These are phyloP conservation scores for Rhynchopsitta pachyrhyncha DNA, from an alignment of 2,113 vertebrate species.

Conservation along the genomic window DNA sequence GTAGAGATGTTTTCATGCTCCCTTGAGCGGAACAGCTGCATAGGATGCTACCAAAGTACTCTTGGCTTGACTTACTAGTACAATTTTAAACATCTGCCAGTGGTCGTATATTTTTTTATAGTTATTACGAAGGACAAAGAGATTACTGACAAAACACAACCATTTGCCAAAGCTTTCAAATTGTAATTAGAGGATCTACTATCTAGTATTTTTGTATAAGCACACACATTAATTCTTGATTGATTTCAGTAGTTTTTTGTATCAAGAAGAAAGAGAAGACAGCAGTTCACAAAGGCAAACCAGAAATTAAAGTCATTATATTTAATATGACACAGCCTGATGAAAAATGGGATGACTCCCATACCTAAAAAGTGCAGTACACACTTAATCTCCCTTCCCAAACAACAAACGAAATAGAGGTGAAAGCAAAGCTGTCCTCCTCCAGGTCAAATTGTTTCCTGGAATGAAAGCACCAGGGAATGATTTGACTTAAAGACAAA, in stretches of 20 bases:
- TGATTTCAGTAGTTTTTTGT: neutral
- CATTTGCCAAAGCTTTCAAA: neutral
- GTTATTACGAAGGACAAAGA: neutral
- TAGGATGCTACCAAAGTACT: neutral
- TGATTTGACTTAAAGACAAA: neutral
- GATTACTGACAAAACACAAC: neutral
- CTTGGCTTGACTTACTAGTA: neutral
- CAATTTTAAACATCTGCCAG: neutral
- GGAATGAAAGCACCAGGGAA: neutral
- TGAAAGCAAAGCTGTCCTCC: neutral
- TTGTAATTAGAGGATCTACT: neutral
- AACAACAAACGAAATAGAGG: neutral
- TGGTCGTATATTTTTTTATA: neutral
- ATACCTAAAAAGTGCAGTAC: neutral
- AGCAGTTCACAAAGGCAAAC: neutral
- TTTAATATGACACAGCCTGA: neutral
- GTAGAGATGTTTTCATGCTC: neutral
- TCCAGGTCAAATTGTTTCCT: neutral
- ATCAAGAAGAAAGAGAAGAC: neutral
- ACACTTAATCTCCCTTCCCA: neutral
- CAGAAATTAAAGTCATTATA: neutral
- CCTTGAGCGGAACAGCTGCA: neutral
- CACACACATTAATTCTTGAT: neutral
- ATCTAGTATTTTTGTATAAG: neutral
- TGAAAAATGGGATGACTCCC: neutral